Base-by-base conservation (phyloP, 2,797 vertebrate genomes). In the Galagoides demidoff region DNA sequence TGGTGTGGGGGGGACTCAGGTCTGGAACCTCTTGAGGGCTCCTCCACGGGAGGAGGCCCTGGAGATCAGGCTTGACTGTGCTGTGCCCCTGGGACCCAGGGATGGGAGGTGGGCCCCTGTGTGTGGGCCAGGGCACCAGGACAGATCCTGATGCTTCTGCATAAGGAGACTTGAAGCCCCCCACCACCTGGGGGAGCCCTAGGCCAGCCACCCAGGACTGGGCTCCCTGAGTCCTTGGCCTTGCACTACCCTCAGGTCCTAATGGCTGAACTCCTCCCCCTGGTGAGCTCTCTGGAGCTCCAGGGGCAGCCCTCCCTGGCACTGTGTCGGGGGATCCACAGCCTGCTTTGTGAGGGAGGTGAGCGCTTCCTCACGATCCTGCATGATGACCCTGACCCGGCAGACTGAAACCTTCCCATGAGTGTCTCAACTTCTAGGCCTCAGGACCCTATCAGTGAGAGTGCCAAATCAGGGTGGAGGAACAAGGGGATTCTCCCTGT, bases 211-310 rank as follows among this genome's bases (percentile, higher is more conserved):
- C 19, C 39, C 16, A 12, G 11, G 11, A 71, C 29, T 7, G 31
- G 37, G 63, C 14, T 9, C 25, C 25, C 81, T 85, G 77, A 89
- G 6, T 27, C 37, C 45, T 59, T 73, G 45, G 23, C 76, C 71
- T 16, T 85, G 7, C 7, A 2, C 55, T 16, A 7, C 45, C 22
- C 59, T 63, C 96, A 99, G 99, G 98, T 98, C 61, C 92, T 98
- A 90, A 98, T 98, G 97, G 96, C 97, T 11, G 98, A 99, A 9
- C 98, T 99, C n/a, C 97, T 99, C 37, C 98, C 98, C 3, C 76
- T 98, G n/a, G 91, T 98, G 57, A 93, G 96, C 31, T 10, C 96
- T 1, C 31, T 61, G 64, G 70, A 34, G 70, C 73, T 96, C 1
- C 31, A 63, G 68, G 70, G n/a, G 70, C 73, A 73, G 0, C 59